A percentile compares a stretch with the other conserved stretches of the same genome.
These are phyloP conservation scores for Epizoanthus rinbou DNA, from an alignment of 92 coral and sea anemone genomes.

Conservation along the genomic window DNA sequence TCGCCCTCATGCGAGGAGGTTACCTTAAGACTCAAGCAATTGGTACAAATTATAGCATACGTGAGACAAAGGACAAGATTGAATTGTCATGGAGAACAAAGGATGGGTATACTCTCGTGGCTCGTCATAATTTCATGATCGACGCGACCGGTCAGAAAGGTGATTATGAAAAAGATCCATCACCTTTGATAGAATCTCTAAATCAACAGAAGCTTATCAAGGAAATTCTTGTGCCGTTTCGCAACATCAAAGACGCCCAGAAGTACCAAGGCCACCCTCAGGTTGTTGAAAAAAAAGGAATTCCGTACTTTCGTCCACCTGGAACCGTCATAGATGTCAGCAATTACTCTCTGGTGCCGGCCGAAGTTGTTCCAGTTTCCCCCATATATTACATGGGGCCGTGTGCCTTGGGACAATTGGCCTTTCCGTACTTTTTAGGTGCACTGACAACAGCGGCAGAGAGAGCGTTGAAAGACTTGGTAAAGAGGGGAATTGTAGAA, in stretches of 20 bases:
- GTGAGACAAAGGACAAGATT: slow-evolving; percentile 17
- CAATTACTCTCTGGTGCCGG: slow-evolving; percentile 46
- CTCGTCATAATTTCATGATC: slow-evolving; percentile 44
- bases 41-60: slow-evolving; percentile 34
- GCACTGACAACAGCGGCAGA: slow-evolving; percentile 53
- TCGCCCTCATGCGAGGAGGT: slow-evolving; percentile 40
- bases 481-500: slow-evolving; percentile 35
- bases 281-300: slow-evolving; percentile 35
- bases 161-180: slow-evolving; percentile 38
- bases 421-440: slow-evolving; percentile 44
- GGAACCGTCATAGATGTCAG: slow-evolving; percentile 46
- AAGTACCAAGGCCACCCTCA: slow-evolving; percentile 23
- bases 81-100: slow-evolving; percentile 30
- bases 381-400: slow-evolving; percentile 59
- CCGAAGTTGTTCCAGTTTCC: background rate
- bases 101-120: background rate
- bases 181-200: slow-evolving; percentile 36
- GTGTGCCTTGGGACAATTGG: slow-evolving; percentile 38
- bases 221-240: slow-evolving; percentile 45
- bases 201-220: slow-evolving; percentile 28
- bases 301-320: slow-evolving; percentile 38
- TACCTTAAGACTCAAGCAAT: slow-evolving; percentile 31
- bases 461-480: slow-evolving; percentile 36
- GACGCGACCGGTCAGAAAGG: slow-evolving; percentile 55
- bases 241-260: slow-evolving; percentile 6